phyloP scores from a whole-genome alignment of 2,888 invertebrate species.

The Polymixis flavicincta region DNA sequence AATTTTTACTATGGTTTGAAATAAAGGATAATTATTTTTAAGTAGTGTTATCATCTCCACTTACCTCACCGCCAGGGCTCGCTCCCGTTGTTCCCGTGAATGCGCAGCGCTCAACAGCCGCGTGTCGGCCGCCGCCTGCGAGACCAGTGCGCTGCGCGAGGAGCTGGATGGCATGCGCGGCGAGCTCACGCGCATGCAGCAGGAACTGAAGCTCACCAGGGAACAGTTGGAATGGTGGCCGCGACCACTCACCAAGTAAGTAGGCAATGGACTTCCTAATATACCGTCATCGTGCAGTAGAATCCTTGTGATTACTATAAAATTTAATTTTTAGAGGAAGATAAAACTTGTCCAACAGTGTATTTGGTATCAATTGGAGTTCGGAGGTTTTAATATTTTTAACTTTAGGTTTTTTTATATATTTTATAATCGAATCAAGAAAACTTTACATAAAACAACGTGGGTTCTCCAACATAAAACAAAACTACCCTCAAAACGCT shows the following conservation, averaged over 20 bases:
- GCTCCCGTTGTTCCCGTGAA: slow-evolving; percentile 58
- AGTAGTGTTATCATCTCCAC: background rate
- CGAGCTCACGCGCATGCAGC: slow-evolving; percentile 66
- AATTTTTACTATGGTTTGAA: too few relatives aligned
- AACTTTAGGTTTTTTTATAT: too few relatives aligned
- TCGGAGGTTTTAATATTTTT: too few relatives aligned
- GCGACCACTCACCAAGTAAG: slow-evolving; percentile 79
- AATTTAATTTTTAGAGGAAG: background rate
- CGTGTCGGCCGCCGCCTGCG: slow-evolving; percentile 59
- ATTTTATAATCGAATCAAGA: too few relatives aligned
- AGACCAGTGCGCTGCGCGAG: slow-evolving; percentile 56
- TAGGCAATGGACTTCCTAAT: background rate
- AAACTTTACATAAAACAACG: too few relatives aligned
- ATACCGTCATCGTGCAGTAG: background rate
- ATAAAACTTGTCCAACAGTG: background rate
- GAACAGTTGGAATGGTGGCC: slow-evolving; percentile 85
- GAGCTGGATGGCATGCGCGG: slow-evolving; percentile 68
- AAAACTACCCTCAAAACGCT: too few relatives aligned
- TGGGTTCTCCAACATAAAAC: too few relatives aligned
- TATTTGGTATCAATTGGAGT: too few relatives aligned
- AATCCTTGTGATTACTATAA: background rate
- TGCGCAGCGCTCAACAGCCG: slow-evolving; percentile 63
- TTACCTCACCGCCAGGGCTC: slow-evolving; percentile 57
- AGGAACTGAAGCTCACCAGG: slow-evolving; percentile 70
- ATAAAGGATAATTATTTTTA: too few relatives aligned